Evolutionary conservation across 2,113 vertebrate species (phyloP).

Genomic region (Orycteropus afer): DNA sequence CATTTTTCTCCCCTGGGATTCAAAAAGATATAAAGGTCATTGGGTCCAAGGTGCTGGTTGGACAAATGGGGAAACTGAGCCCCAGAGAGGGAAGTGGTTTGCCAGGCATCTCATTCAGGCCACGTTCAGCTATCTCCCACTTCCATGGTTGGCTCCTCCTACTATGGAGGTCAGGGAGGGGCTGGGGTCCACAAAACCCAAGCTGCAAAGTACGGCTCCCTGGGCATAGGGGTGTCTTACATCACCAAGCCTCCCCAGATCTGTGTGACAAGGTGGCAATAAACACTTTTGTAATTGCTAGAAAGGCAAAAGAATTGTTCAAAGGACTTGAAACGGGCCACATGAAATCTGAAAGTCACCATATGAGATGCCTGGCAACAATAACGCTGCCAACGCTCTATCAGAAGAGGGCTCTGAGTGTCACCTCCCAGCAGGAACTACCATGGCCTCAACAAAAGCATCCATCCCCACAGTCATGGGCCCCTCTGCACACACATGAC

Average conservation of each 20-base stretch:
- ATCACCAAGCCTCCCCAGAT: not conserved
- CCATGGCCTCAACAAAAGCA: not conserved
- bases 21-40: not conserved
- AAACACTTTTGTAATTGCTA: not conserved
- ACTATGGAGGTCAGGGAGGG: not conserved
- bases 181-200: too few species aligned
- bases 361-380: rapidly evolving
- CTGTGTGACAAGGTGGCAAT: not conserved
- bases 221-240: not conserved
- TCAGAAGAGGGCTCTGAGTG: not conserved
- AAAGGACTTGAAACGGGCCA: not conserved
- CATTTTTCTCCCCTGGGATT: not conserved
- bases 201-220: not conserved
- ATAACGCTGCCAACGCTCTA: rapidly evolving
- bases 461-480: not conserved
- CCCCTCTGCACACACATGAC: too few species aligned
- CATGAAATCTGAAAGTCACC: not conserved
- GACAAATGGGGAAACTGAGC: not conserved
- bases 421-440: too few species aligned
- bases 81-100: not conserved
- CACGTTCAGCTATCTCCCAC: not conserved
- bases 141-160: not conserved
- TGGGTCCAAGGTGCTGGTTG: not conserved
- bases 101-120: not conserved
- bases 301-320: not conserved